Conservation (phyloP, 1,140 invertebrate species). For the Drosophila lacteicornis region DNA sequence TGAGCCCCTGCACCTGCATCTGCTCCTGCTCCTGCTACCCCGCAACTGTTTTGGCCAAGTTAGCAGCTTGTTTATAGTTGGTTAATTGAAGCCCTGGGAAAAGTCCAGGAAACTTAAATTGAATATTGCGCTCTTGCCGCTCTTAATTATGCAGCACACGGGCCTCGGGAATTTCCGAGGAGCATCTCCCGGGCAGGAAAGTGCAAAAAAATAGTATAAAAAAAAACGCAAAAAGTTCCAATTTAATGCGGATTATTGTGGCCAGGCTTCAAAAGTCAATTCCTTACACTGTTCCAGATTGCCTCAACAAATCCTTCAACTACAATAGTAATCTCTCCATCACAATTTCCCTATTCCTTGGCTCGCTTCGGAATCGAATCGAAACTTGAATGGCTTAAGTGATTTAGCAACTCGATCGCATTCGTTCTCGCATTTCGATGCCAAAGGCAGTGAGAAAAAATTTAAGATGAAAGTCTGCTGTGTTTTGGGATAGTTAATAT, state of each 20-base stretch:
- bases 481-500: too few relatives aligned
- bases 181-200: slow-evolving; percentile 2
- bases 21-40: slow-evolving; percentile 13
- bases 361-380: slow-evolving; percentile 31
- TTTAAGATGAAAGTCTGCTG: too few relatives aligned
- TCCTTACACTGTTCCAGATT: slow-evolving; percentile 25
- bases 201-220: background rate
- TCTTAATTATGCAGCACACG: slow-evolving; percentile 33
- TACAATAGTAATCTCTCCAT: slow-evolving; percentile 48
- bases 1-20: slow-evolving; percentile 14
- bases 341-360: slow-evolving; percentile 21
- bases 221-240: background rate
- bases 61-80: slow-evolving; percentile 68
- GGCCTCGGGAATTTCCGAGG: background rate
- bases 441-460: slow-evolving; percentile 22
- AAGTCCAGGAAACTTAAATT: slow-evolving; percentile 61
- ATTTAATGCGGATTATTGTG: slow-evolving; percentile 35
- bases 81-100: slow-evolving; percentile 67
- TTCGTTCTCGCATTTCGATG: slow-evolving; percentile 43
- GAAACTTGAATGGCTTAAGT: slow-evolving; percentile 67
- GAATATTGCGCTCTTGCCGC: slow-evolving; percentile 50
- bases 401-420: slow-evolving; percentile 58
- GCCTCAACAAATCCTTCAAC: slow-evolving; percentile 39
- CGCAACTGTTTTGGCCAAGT: slow-evolving; percentile 41
- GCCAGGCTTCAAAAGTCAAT: slow-evolving; percentile 32